Evolutionary conservation across 2,888 invertebrate species (phyloP).

Genomic region (Colletes collaris): DNA sequence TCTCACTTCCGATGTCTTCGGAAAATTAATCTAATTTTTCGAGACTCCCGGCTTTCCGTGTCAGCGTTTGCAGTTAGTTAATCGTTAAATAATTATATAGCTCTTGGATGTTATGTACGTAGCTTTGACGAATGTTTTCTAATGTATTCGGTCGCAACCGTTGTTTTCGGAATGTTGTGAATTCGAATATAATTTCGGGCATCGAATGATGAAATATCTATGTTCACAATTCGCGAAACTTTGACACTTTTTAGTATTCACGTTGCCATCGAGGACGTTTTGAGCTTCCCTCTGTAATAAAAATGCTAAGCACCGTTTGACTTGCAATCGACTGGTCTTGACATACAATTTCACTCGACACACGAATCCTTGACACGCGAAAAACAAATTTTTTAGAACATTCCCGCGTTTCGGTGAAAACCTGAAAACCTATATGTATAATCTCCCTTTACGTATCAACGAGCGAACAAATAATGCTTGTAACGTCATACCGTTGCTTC

Average conservation of each 20-base stretch:
- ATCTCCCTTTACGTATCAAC: no score
- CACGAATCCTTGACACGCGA: not conserved
- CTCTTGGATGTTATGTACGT: not conserved
- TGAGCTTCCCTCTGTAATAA: not conserved
- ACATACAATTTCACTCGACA: not conserved
- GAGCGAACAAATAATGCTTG: no score
- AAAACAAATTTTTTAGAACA: not conserved
- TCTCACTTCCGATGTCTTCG: slow-evolving; percentile 57
- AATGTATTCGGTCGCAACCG: no score
- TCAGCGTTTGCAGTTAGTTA: not conserved
- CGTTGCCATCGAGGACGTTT: not conserved
- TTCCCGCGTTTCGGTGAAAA: no score
- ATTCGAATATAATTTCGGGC: no score
- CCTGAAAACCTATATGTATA: no score
- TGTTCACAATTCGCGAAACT: not conserved
- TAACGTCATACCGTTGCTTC: no score
- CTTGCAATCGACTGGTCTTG: slow-evolving; percentile 15
- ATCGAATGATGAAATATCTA: not conserved
- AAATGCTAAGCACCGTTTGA: slow-evolving; percentile 4
- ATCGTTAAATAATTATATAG: not conserved
- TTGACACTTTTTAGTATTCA: not conserved
- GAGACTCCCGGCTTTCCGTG: not conserved
- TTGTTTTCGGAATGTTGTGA: no score
- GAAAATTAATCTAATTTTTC: slow-evolving; percentile 13
- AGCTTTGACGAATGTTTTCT: not conserved